A percentile compares a stretch with the other conserved stretches of the same genome.
Evolutionary conservation across 2,888 invertebrate species (phyloP).

Genomic region (Patella ulyssiponensis): DNA sequence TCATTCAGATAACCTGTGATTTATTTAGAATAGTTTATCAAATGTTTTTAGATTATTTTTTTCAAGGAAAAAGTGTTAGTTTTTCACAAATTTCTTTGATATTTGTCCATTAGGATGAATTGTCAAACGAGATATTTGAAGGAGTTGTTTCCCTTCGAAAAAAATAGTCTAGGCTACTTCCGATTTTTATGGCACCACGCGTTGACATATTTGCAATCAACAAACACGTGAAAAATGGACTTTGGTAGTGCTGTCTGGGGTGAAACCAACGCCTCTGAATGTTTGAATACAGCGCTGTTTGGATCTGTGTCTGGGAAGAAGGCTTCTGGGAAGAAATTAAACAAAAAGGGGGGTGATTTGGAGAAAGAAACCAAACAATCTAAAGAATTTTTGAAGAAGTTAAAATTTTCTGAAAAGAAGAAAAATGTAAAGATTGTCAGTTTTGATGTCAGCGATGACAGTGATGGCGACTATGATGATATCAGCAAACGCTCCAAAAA

Average conservation of each 20-base stretch:
- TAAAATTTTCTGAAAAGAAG: neutral
- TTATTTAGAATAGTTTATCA: too few relatives aligned
- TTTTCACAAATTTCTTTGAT: too few relatives aligned
- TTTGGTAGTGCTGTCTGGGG: neutral
- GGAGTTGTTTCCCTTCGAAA: too few relatives aligned
- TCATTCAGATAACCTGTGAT: too few relatives aligned
- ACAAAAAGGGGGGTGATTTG: neutral
- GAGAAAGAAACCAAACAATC: constrained; percentile 7
- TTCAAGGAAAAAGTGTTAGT: too few relatives aligned
- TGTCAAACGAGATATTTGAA: too few relatives aligned
- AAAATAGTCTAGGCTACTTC: too few relatives aligned
- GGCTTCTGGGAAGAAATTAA: neutral
- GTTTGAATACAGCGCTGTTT: neutral
- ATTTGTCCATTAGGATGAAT: too few relatives aligned
- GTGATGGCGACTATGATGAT: neutral
- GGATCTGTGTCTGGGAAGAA: neutral
- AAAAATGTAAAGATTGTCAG: neutral
- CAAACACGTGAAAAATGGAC: neutral
- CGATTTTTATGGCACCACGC: too few relatives aligned
- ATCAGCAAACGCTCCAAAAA: neutral
- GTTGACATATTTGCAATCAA: too few relatives aligned
- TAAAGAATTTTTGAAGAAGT: neutral
- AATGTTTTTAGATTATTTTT: too few relatives aligned
- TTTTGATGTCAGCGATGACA: neutral
- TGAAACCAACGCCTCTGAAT: neutral